Conservation (phyloP, 2,888 invertebrate species). For the Tipula lateralis region DNA sequence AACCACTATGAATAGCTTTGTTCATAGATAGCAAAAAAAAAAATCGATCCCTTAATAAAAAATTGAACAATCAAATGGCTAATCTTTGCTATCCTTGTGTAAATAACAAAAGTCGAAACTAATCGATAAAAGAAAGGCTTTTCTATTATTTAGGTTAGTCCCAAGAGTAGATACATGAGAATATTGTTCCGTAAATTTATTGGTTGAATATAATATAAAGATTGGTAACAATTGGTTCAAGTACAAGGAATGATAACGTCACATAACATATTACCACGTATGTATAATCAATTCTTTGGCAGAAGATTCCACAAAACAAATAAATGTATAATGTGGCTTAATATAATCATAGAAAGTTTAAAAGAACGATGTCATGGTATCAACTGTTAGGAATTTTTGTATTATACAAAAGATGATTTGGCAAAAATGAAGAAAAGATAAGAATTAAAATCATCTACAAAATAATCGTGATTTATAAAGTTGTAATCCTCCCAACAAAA, state of each 20-base stretch:
- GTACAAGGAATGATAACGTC: background rate
- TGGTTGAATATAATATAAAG: background rate
- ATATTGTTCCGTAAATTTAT: background rate
- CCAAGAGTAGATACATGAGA: background rate
- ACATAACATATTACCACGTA: background rate
- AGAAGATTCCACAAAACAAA: background rate
- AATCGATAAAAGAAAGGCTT: constrained; percentile 19
- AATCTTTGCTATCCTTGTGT: background rate
- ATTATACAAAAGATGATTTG: no score
- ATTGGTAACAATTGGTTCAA: background rate
- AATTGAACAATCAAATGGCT: background rate
- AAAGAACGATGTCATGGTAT: no score
- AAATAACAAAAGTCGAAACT: background rate
- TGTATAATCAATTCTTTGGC: background rate
- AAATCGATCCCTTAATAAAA: background rate
- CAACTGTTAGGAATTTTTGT: no score
- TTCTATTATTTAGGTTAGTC: constrained; percentile 2
- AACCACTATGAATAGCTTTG: background rate
- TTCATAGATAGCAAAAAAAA: background rate
- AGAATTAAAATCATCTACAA: no score
- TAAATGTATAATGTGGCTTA: no score
- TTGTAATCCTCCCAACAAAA: no score
- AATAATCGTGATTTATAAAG: no score
- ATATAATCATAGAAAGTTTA: no score
- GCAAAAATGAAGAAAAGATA: no score